Percentiles rank a stretch among this genome's conserved stretches.
phyloP scores from a whole-genome alignment of 1,140 invertebrate species.

The Bombus haemorrhoidalis region DNA sequence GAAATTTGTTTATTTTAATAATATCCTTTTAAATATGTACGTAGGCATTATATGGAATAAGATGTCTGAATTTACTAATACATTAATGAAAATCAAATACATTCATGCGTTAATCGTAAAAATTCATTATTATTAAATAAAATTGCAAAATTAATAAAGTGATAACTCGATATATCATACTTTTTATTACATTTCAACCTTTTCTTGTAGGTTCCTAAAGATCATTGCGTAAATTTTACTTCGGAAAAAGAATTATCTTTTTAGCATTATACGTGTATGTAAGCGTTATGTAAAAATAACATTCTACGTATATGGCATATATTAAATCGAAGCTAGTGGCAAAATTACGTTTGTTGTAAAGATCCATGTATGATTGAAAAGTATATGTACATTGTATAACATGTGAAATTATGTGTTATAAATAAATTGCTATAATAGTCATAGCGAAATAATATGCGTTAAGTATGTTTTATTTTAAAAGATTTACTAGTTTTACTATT shows the following conservation, averaged over 20 bases:
- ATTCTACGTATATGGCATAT: slow-evolving; percentile 32
- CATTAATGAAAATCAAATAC: slow-evolving; percentile 34
- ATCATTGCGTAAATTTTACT: slow-evolving; percentile 12
- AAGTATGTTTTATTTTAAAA: not conserved
- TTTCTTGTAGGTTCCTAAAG: slow-evolving; percentile 36
- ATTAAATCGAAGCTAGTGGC: slow-evolving; percentile 14
- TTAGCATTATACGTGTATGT: slow-evolving; percentile 31
- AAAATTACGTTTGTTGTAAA: slow-evolving; percentile 41
- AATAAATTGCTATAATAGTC: slow-evolving; percentile 65
- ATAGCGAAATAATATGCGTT: slow-evolving; percentile 22
- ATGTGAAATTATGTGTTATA: slow-evolving; percentile 65
- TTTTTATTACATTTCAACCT: slow-evolving; percentile 22
- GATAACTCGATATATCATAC: slow-evolving; percentile 2
- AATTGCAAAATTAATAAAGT: slow-evolving; percentile 23
- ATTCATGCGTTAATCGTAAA: slow-evolving; percentile 38
- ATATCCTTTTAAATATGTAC: not conserved
- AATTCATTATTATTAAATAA: slow-evolving; percentile 24
- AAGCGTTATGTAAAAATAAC: slow-evolving; percentile 28
- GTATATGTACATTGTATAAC: slow-evolving; percentile 68
- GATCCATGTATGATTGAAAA: slow-evolving; percentile 47
- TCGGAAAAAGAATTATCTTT: not conserved
- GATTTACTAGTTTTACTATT: not conserved
- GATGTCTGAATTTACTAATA: slow-evolving; percentile 19
- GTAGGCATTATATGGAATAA: not conserved
- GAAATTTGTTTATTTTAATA: slow-evolving; percentile 7